Evolutionary conservation across 2,888 invertebrate species (phyloP), one percentile per base, ranked within the genome.

Genomic region (Polyommatus iphigenia): DNA sequence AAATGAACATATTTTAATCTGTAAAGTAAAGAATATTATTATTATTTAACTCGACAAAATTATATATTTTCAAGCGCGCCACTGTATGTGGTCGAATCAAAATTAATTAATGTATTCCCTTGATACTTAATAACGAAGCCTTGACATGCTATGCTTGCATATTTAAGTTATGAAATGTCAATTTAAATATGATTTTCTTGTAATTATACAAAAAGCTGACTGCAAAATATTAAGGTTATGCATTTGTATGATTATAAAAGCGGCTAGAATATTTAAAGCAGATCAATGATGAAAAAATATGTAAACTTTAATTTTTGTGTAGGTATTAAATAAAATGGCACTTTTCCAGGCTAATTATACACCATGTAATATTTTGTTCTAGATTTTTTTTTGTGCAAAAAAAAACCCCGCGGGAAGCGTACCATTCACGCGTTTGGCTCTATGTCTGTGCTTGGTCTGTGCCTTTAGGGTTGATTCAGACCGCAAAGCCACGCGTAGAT

Each of bases 91-190:
- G 72, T 54, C 18, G 50, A 54, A 75, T 75, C 75, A 54, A 75
- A 75, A 75, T 75, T 75, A 50, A 54, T 75, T 13, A 75, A 75
- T 50, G 6, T 18, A 54, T 50, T 75, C 75, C 75, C 75, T 50
- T 75, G 75, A 54, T 54, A 54, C 75, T 24, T 50, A 24, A 75
- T 54, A 29, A 29, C 75, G 18, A 50, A 54, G 15, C 46, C 50
- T 24, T 75, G 75, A 75, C 54, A 75, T 75, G 75, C 75, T 15
- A 75, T 50, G 50, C 75, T 18, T 18, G 50, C 75, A 50, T 75
- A 50, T 54, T 29, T 29, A 29, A 54, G 36, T 41, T n/a, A 20
- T 72, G 18, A 72, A 41, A 67, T 67, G 67, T 29, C 67, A 67
- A 18, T 67, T 67, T 32, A 67, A 67, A 67, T 67, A 67, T 67